Percentiles rank a stretch among this genome's conserved stretches.
Evolutionary conservation across 2,888 invertebrate species (phyloP).

Genomic region (Balanococcus diminutus): DNA sequence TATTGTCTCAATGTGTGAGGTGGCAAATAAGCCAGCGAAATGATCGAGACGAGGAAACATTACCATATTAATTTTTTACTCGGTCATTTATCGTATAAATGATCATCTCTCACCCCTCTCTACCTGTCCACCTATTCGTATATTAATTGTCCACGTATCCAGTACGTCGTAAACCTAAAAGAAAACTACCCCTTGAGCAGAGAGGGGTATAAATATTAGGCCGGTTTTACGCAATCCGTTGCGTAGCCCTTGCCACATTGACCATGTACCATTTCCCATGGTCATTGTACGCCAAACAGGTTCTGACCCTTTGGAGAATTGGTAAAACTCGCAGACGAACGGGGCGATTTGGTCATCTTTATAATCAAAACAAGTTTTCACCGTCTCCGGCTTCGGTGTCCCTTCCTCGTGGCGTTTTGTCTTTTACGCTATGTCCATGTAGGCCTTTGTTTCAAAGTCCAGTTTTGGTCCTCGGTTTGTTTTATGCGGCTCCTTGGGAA

Average conservation of each 20-base stretch:
- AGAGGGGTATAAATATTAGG: neutral
- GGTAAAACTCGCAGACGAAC: neutral
- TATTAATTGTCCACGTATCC: constrained; percentile 48
- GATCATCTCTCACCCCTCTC: neutral
- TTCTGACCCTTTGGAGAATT: constrained; percentile 49
- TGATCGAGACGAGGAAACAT: too few species aligned
- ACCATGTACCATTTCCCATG: constrained; percentile 43
- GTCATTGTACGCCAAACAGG: constrained; percentile 49
- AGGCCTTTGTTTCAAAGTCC: constrained; percentile 51
- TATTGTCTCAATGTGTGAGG: too few species aligned
- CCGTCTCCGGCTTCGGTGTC: neutral
- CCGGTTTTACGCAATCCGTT: constrained; percentile 54
- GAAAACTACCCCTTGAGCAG: neutral
- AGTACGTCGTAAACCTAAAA: neutral
- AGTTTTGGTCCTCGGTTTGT: constrained; percentile 47
- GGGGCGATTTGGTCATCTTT: constrained; percentile 52
- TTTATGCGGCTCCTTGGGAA: constrained; percentile 47
- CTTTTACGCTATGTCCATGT: constrained; percentile 15
- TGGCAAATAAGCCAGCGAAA: neutral
- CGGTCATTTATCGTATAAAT: constrained; percentile 20
- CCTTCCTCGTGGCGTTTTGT: neutral
- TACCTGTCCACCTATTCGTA: neutral
- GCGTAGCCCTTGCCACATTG: constrained; percentile 33
- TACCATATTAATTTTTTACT: constrained; percentile 49
- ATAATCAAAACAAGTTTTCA: constrained; percentile 43